Evolutionary conservation across 2,797 vertebrate genomes (phyloP).

Genomic region (Poecilia wingei): DNA sequence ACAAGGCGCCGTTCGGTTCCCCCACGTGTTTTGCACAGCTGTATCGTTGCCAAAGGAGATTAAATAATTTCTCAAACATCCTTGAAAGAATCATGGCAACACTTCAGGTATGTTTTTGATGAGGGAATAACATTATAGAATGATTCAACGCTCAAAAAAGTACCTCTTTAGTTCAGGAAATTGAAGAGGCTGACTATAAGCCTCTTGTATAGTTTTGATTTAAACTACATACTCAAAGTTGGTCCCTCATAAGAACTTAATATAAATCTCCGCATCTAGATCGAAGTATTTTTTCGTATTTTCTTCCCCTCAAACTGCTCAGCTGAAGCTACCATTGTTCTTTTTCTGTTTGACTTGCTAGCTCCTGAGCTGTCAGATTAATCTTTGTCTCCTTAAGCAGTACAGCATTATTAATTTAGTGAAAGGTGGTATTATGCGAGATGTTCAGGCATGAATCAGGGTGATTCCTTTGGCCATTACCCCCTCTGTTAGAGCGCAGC

Average conservation of each 20-base stretch:
- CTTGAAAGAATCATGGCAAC: too few species aligned
- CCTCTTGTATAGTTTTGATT: background rate
- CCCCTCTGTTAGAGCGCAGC: conserved; percentile 72
- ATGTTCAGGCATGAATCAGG: conserved; percentile 49
- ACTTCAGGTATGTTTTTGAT: too few species aligned
- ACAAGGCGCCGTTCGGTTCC: too few species aligned
- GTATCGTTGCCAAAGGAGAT: too few species aligned
- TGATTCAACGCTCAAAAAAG: too few species aligned
- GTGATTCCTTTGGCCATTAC: conserved; percentile 67
- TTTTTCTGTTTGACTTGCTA: conserved; percentile 17
- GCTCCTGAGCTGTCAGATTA: conserved; percentile 38
- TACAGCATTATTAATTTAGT: conserved; percentile 54
- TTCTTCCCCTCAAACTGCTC: background rate
- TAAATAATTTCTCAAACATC: too few species aligned
- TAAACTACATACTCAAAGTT: background rate
- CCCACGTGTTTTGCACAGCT: too few species aligned
- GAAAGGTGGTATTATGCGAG: conserved; percentile 49
- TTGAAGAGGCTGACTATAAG: background rate
- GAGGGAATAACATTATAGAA: too few species aligned
- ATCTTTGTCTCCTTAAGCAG: conserved; percentile 60
- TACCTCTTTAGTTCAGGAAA: background rate
- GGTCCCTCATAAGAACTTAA: background rate
- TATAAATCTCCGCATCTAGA: background rate
- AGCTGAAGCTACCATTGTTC: background rate
- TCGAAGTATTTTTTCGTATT: background rate